Conservation (phyloP, 2,797 vertebrate genomes). For the Acrocephalus scirpaceus region DNA sequence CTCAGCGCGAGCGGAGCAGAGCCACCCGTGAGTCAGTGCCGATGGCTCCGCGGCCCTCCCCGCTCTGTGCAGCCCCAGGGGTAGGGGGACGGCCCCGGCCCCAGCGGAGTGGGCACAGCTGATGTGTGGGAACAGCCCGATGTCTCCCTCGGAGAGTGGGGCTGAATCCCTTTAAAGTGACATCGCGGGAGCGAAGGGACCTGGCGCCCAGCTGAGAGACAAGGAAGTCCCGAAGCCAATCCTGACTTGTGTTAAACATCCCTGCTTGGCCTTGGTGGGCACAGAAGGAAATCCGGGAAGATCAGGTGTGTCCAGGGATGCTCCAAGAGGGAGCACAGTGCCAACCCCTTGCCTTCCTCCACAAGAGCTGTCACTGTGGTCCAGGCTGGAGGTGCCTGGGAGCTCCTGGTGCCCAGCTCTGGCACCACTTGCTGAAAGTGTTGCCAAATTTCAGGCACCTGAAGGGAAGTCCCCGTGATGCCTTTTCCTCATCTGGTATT, state of each 20-base stretch:
- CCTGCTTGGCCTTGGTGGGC: not conserved
- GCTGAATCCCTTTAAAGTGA: not conserved
- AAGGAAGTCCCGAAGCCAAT: not conserved
- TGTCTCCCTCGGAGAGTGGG: fast-evolving
- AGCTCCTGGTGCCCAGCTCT: not conserved
- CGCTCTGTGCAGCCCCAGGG: fast-evolving
- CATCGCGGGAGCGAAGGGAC: fast-evolving
- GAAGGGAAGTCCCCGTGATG: not conserved
- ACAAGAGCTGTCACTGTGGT: not conserved
- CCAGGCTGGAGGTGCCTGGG: not conserved
- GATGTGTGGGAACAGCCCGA: fast-evolving
- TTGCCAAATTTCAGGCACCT: not conserved
- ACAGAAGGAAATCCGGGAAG: not conserved
- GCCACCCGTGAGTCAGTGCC: not conserved
- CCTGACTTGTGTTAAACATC: not conserved
- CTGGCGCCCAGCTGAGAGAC: not conserved
- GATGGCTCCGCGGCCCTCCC: not conserved
- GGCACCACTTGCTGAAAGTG: fast-evolving
- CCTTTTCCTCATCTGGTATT: not conserved
- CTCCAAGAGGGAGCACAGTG: not conserved
- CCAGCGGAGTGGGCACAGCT: fast-evolving
- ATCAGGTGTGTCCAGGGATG: not conserved
- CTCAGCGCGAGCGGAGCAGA: not conserved
- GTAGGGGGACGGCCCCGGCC: fast-evolving
- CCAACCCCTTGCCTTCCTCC: fast-evolving